phyloP scores from a whole-genome alignment of 2,113 vertebrate species.

The Stegostoma tigrinum region DNA sequence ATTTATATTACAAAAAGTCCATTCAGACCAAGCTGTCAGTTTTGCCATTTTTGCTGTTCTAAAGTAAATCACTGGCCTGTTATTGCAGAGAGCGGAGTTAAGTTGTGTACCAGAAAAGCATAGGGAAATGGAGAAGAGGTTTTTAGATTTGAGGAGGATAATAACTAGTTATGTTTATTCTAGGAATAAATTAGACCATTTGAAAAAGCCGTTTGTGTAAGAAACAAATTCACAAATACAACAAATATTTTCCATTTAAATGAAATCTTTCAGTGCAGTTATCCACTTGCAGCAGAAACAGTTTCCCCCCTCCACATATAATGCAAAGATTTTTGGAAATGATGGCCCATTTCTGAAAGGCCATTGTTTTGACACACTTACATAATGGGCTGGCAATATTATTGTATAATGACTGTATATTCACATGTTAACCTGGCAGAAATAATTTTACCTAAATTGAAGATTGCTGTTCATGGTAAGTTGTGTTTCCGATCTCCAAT shows the following conservation, averaged over 20 bases:
- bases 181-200: background rate
- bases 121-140: background rate
- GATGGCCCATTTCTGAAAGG: background rate
- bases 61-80: background rate
- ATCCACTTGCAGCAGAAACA: background rate
- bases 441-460: background rate
- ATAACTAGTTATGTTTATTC: background rate
- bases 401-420: background rate
- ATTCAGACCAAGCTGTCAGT: background rate
- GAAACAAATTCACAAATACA: background rate
- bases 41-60: background rate
- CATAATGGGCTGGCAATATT: background rate
- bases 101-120: background rate
- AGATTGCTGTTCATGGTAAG: background rate
- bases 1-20: background rate
- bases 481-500: background rate
- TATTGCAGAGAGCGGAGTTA: background rate
- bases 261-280: background rate
- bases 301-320: background rate
- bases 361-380: background rate
- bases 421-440: background rate
- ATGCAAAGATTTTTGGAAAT: background rate
- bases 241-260: too few species aligned
- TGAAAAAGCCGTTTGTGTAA: background rate
- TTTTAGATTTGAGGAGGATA: background rate